A percentile compares a stretch with the other conserved stretches of the same genome.
Conservation (phyloP, 2,113 vertebrate genomes). For the Danio rerio region DNA sequence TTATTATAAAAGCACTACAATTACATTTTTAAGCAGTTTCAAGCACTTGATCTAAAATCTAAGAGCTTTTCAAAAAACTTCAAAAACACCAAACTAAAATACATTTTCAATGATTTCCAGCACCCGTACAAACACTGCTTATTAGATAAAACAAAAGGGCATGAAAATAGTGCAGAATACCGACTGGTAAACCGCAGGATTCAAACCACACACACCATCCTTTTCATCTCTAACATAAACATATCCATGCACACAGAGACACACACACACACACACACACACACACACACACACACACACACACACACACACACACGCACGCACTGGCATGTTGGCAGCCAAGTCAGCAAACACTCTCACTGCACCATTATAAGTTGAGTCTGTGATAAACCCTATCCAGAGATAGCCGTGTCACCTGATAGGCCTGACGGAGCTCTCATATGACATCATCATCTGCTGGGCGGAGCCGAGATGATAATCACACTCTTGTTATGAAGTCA, state of each 20-base stretch:
- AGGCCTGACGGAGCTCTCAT: constrained; percentile 72
- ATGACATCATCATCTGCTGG: constrained; percentile 70
- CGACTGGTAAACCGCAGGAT: constrained; percentile 10
- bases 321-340: constrained; percentile 75
- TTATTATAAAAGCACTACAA: too few relatives aligned
- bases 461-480: constrained; percentile 67
- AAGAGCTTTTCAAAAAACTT: too few relatives aligned
- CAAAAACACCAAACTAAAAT: too few relatives aligned
- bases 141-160: background rate
- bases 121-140: too few relatives aligned
- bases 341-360: constrained; percentile 78
- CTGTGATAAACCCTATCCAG: constrained; percentile 79
- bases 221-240: constrained; percentile 48
- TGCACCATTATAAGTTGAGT: constrained; percentile 75
- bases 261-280: too few relatives aligned
- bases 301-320: constrained; percentile 55
- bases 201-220: constrained; percentile 45
- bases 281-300: too few relatives aligned
- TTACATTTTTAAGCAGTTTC: too few relatives aligned
- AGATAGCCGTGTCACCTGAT: constrained; percentile 82
- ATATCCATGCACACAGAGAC: constrained; percentile 51
- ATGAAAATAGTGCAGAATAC: background rate
- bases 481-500: constrained; percentile 36
- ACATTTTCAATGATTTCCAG: too few relatives aligned
- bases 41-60: too few relatives aligned